Evolutionary conservation across 2,888 invertebrate genomes (phyloP).

Genomic region (Drosophila longiperda): DNA sequence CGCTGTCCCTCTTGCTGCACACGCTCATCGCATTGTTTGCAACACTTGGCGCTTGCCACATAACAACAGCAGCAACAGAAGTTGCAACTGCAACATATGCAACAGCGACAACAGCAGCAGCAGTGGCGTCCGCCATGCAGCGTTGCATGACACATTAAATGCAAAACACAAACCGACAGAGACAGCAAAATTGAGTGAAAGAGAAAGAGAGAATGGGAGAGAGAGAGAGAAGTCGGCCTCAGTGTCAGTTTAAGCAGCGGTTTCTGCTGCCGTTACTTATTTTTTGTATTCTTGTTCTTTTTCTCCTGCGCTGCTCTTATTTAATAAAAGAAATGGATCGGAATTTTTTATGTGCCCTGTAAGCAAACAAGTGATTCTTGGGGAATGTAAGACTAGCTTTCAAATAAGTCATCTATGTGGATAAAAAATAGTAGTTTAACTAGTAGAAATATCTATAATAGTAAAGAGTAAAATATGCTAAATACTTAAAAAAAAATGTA

Average conservation of each 20-base stretch:
- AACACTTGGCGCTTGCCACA: slow-evolving; percentile 82
- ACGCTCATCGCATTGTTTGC: slow-evolving; percentile 70
- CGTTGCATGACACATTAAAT: slow-evolving; percentile 79
- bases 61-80: slow-evolving; percentile 73
- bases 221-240: slow-evolving; percentile 41
- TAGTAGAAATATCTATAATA: background rate
- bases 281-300: slow-evolving; percentile 10
- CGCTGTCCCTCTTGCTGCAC: slow-evolving; percentile 24
- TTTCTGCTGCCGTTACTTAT: slow-evolving; percentile 32
- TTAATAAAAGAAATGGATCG: slow-evolving; percentile 67
- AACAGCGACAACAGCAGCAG: slow-evolving; percentile 44
- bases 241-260: slow-evolving; percentile 48
- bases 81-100: slow-evolving; percentile 79
- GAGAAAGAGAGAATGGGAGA: slow-evolving; percentile 22
- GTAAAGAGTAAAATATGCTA: background rate
- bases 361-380: background rate
- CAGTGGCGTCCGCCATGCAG: slow-evolving; percentile 69
- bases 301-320: slow-evolving; percentile 51
- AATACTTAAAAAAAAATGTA: background rate
- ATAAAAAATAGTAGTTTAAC: background rate
- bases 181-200: slow-evolving; percentile 10
- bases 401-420: background rate
- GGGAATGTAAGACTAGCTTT: slow-evolving; percentile 16
- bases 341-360: slow-evolving; percentile 57
- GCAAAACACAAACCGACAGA: slow-evolving; percentile 52